These are phyloP conservation scores for Rhynchomys soricoides DNA, from an alignment of 2,113 vertebrate genomes.

Conservation along the genomic window DNA sequence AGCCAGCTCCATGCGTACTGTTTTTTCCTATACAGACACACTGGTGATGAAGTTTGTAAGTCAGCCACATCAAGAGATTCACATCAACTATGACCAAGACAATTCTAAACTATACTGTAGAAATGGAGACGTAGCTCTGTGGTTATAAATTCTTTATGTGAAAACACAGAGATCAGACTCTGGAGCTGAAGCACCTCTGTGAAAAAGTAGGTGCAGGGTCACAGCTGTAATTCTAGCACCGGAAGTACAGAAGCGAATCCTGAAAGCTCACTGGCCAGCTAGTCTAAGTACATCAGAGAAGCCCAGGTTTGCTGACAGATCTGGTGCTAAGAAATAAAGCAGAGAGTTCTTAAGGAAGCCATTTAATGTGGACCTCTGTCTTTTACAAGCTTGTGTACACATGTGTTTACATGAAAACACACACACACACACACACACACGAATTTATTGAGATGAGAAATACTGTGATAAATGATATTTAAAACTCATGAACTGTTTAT, in stretches of 20 bases:
- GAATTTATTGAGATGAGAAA: not conserved
- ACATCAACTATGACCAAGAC: not conserved
- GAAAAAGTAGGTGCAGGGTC: not conserved
- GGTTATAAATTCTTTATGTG: not conserved
- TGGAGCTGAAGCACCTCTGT: not conserved
- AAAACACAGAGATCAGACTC: not conserved
- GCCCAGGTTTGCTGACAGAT: not conserved
- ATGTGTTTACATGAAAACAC: not conserved
- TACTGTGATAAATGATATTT: not conserved
- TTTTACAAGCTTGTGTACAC: not conserved
- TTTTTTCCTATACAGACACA: not conserved
- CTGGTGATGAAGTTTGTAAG: not conserved
- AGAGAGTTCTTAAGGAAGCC: too few species aligned
- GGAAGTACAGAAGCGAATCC: too few species aligned
- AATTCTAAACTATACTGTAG: not conserved
- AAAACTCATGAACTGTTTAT: not conserved
- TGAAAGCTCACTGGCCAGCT: not conserved
- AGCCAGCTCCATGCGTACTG: too few species aligned
- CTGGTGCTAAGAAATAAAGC: not conserved
- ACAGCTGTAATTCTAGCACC: not conserved
- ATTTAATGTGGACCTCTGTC: not conserved
- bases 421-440: not conserved
- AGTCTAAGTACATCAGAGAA: too few species aligned
- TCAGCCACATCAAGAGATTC: not conserved
- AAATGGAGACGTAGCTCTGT: not conserved